Base-by-base conservation (phyloP, 1,140 invertebrate genomes). In the Holcopasites calliopsidis region DNA sequence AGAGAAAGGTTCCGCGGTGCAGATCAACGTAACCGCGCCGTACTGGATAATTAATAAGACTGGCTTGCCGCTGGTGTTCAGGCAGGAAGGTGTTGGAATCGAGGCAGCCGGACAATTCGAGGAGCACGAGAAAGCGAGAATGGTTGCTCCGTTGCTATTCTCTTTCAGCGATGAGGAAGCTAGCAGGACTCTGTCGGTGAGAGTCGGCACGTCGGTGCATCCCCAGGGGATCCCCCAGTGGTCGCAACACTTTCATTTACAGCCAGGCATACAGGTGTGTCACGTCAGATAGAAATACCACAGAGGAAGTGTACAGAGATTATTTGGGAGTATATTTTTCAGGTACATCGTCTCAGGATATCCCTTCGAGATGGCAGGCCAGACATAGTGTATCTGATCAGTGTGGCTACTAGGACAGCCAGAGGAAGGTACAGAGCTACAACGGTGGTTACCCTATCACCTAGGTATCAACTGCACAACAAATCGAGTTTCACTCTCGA, bases 1-100 rank as follows among this genome's bases (percentile, higher is more conserved):
- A 68, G 93, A 88, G 83, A 91, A 90, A 68, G 91, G 87, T 26
- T 91, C 88, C 40, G 90, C 83, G 40, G 89, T 93, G 57, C 92
- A 97, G 93, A 93, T 98, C 64, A 94, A 94, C 54, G 93, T 99
- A 18, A 96, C 94, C 74, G 96, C 97, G 26, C 95, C 96, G 1
- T 99, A 96, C 91, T 99, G 98, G 98, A 94, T 99, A 79, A 94
- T 99, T 33, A 99, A 99, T 90, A 97, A 97, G 90, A 97, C 97
- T 18, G 98, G 98, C 0, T 92, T 99, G 47, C 98, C 98, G 1
- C 89, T 99, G n/a, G 95, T 99, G 26, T 98, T 98, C 88, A 94
- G 95, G 85, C 98, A 99, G 92, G 97, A 98, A 89, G 97, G 97
- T 10, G 94, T 94, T 13, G 92, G 92, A 6, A 85, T 91, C 3